Evolutionary conservation across 2,888 invertebrate species (phyloP).

Genomic region (Harmothoe impar): DNA sequence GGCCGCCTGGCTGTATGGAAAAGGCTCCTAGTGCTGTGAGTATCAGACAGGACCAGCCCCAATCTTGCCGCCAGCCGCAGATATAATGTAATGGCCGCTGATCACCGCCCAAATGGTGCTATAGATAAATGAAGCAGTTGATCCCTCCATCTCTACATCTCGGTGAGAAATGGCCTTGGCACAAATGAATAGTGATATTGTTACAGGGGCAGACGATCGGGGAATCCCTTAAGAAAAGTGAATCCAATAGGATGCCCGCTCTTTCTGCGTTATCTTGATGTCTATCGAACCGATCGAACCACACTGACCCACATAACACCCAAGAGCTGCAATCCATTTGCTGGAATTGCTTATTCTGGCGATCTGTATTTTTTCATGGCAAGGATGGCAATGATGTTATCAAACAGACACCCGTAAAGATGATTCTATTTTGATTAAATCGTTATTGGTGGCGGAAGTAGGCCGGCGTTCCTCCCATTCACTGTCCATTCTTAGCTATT

Average conservation of each 20-base stretch:
- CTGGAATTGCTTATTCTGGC: constrained; percentile 22
- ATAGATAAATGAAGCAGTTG: constrained; percentile 11
- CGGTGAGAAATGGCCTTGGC: background rate
- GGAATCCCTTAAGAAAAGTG: background rate
- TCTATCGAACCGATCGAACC: background rate
- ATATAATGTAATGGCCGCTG: constrained; percentile 35
- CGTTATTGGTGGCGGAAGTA: background rate
- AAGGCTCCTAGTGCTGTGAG: background rate
- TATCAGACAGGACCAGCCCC: background rate
- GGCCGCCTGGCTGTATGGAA: background rate
- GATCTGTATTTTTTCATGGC: background rate
- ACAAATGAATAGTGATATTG: constrained; percentile 7
- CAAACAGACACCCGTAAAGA: constrained; percentile 21
- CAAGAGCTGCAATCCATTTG: background rate
- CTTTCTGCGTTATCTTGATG: background rate
- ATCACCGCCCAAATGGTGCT: background rate
- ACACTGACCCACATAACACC: background rate
- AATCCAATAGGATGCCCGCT: background rate
- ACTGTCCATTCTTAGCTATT: background rate
- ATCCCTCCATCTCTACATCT: background rate
- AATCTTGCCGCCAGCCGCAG: background rate
- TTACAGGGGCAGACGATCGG: background rate
- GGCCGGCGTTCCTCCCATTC: background rate
- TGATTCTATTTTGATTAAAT: constrained; percentile 22
- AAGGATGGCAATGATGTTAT: background rate